Percentiles rank a stretch among this genome's conserved stretches.
Evolutionary conservation across 2,113 vertebrate species (phyloP).

Genomic region (Clupea harengus): DNA sequence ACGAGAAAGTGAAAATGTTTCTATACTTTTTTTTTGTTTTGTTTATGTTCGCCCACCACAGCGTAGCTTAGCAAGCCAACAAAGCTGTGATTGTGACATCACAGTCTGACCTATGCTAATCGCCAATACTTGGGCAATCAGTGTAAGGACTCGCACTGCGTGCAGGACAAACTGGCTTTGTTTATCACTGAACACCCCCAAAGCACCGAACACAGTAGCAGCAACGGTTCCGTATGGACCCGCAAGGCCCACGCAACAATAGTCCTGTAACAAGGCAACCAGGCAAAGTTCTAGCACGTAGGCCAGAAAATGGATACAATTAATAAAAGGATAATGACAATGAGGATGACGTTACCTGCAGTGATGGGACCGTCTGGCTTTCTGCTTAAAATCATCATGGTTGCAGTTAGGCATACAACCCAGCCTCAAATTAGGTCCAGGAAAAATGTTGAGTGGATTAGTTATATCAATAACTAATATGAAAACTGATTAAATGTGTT

Average conservation of each 20-base stretch:
- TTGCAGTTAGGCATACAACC: slow-evolving; percentile 34
- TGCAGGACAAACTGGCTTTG: neutral
- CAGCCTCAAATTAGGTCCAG: neutral
- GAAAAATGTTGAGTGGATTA: neutral
- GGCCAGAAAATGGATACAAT: neutral
- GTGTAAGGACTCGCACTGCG: neutral
- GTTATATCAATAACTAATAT: neutral
- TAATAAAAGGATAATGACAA: neutral
- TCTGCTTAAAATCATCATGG: slow-evolving; percentile 84
- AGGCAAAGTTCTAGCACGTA: neutral
- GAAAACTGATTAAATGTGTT: neutral
- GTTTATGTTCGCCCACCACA: neutral
- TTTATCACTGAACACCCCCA: neutral
- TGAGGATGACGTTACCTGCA: slow-evolving; percentile 70
- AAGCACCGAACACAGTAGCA: neutral
- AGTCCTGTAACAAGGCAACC: neutral
- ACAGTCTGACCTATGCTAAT: neutral
- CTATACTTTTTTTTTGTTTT: neutral
- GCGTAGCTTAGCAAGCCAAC: neutral
- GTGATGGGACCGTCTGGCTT: slow-evolving; percentile 82
- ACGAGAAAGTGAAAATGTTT: neutral
- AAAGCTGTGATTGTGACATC: neutral
- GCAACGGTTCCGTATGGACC: neutral
- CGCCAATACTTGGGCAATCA: neutral
- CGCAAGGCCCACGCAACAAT: neutral